Evolutionary conservation across 1,140 invertebrate genomes (phyloP), one percentile per base, ranked within the genome.

Genomic region (Pachypeltis micranthus): DNA sequence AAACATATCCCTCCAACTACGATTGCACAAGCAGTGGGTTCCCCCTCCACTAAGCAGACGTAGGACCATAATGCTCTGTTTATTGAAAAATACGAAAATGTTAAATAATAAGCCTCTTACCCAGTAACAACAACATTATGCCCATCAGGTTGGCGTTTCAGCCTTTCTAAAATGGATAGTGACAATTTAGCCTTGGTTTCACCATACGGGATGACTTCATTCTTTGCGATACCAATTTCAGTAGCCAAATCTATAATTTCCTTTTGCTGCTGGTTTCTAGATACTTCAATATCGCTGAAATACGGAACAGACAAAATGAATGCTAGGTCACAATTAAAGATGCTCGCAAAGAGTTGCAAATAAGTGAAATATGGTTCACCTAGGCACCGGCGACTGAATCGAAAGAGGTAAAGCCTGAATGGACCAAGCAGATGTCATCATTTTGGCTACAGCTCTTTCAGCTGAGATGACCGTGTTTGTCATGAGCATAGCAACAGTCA

Each of bases 401-500:
- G 80, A 78, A 7, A 93, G 67, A 1, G 80, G 74, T 23, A 91
- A 73, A 21, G 78, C 70, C 14, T 73, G 75, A 1, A 92, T 71
- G 19, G 79, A 80, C 91, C 91, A 93, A 25, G 74, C 69, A 1
- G 68, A 74, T 14, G 72, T 74, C 0, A 81, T 66, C 1, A 85
- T 67, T 23, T 76, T 78, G 16, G 81, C 72, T n/a, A 80, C 79
- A 28, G 82, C 74, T 64, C 80, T 77, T 71, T 82, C 72, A 25
- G 93, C 93, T 26, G 91, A 87, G 61, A 86, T 78, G 2, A 97
- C 88, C 0, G 95, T 98, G 74, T 99, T 99, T 69, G 86, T 85
- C 83, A 99, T 91, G 7, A 98, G 77, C 95, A 98, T 98, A 12
- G 94, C 93, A 23, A 98, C 95, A 0, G 95, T 98, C 92, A 98